Evolutionary conservation across 2,113 vertebrate genomes (phyloP).

Genomic region (Hypomesus transpacificus): DNA sequence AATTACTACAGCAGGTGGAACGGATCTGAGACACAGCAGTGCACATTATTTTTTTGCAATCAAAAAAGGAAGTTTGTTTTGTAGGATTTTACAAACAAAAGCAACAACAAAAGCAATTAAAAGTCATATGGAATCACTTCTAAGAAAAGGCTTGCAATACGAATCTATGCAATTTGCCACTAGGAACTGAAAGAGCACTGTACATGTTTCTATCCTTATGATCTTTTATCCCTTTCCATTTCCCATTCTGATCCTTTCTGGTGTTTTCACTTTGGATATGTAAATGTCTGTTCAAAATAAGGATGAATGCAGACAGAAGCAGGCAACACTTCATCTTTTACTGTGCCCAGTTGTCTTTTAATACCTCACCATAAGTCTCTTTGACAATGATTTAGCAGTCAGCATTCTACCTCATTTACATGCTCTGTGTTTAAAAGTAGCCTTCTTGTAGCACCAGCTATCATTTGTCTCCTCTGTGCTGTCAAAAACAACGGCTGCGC

Average conservation of each 20-base stretch:
- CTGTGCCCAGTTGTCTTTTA: slow-evolving; percentile 70
- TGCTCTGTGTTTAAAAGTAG: slow-evolving; percentile 76
- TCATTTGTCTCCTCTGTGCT: slow-evolving; percentile 72
- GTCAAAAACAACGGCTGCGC: slow-evolving; percentile 59
- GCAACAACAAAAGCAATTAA: no score
- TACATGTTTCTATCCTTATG: slow-evolving; percentile 9
- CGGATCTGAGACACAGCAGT: slow-evolving; percentile 44
- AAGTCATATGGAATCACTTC: no score
- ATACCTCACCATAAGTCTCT: slow-evolving; percentile 78
- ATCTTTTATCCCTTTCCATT: slow-evolving; percentile 47
- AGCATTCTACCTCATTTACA: slow-evolving; percentile 69
- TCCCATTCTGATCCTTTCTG: slow-evolving; percentile 29
- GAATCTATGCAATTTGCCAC: not conserved
- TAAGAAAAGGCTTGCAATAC: no score
- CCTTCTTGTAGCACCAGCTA: slow-evolving; percentile 68
- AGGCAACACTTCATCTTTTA: slow-evolving; percentile 71
- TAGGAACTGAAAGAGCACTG: not conserved
- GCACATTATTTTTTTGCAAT: slow-evolving; percentile 62
- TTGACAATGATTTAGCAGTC: slow-evolving; percentile 80
- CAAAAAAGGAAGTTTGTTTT: slow-evolving; percentile 38
- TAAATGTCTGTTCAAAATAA: slow-evolving; percentile 77
- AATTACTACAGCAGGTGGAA: slow-evolving; percentile 76
- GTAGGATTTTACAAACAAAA: not conserved
- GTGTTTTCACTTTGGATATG: slow-evolving; percentile 64
- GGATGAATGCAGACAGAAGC: slow-evolving; percentile 70